Conservation (phyloP, 2,888 invertebrate genomes). For the Standfussiana lucernea region DNA sequence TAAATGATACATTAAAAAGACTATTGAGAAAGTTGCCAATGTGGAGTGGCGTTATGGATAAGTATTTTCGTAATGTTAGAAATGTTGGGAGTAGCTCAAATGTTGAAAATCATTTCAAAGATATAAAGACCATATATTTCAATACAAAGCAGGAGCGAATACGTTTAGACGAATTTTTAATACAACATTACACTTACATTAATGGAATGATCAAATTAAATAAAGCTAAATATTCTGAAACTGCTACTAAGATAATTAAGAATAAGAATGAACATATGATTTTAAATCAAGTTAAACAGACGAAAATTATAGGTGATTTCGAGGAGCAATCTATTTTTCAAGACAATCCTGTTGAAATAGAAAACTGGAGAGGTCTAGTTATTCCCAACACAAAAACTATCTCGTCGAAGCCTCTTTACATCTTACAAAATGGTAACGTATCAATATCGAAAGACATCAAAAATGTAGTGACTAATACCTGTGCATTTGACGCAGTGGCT, state of each 20-base stretch:
- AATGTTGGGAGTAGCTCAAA: constrained; percentile 41
- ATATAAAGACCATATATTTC: constrained; percentile 45
- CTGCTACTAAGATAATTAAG: constrained; percentile 17
- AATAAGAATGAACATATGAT: constrained; percentile 20
- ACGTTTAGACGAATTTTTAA: constrained; percentile 49
- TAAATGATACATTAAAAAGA: constrained; percentile 50
- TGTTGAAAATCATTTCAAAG: constrained; percentile 49
- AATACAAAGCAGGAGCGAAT: constrained; percentile 43
- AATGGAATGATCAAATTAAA: constrained; percentile 44
- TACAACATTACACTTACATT: constrained; percentile 44
- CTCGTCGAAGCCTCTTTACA: constrained; percentile 28
- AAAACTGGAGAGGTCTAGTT: constrained; percentile 36
- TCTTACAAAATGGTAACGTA: constrained; percentile 40
- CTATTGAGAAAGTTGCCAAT: constrained; percentile 47
- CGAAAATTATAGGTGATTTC: constrained; percentile 15
- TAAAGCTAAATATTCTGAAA: constrained; percentile 25
- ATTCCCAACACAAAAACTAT: constrained; percentile 30
- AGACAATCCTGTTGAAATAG: constrained; percentile 39
- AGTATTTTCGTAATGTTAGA: constrained; percentile 43
- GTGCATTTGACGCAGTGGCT: too few relatives aligned
- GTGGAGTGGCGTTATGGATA: constrained; percentile 43
- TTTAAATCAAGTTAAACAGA: constrained; percentile 19
- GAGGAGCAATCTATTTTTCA: constrained; percentile 12
- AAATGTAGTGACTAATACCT: constrained; percentile 33
- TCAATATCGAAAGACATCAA: constrained; percentile 29